Conservation (phyloP, 2,888 invertebrate species). For the Sipunculus nudus region DNA sequence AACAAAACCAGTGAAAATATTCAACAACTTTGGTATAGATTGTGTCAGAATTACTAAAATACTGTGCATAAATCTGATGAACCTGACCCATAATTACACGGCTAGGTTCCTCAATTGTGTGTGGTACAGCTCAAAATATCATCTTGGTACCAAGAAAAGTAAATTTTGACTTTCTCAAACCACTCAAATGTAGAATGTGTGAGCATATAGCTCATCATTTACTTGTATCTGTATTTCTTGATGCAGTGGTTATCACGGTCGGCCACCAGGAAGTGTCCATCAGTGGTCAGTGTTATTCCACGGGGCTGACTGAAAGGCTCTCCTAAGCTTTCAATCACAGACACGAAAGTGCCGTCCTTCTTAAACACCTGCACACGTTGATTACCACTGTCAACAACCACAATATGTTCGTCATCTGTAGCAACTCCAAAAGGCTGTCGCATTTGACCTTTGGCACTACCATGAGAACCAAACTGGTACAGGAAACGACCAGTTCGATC, state of each 20-base stretch:
- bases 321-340: slow-evolving; percentile 38
- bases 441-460: slow-evolving; percentile 34
- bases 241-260: slow-evolving; percentile 42
- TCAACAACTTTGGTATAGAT: no score
- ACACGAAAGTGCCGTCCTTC: slow-evolving; percentile 33
- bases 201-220: slow-evolving; percentile 1
- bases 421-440: slow-evolving; percentile 39
- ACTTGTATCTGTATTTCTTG: slow-evolving; percentile 34
- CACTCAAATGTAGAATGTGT: neutral
- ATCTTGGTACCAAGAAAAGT: no score
- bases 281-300: slow-evolving; percentile 33
- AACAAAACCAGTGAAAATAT: no score
- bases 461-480: slow-evolving; percentile 31
- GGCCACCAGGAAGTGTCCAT: slow-evolving; percentile 37
- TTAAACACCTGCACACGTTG: slow-evolving; percentile 36
- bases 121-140: no score
- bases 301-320: slow-evolving; percentile 35
- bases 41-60: no score
- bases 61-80: no score
- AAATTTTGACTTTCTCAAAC: neutral
- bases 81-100: no score
- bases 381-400: slow-evolving; percentile 40
- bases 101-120: no score
- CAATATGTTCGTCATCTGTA: slow-evolving; percentile 29
- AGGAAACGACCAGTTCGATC: slow-evolving; percentile 27